phyloP scores from a whole-genome alignment of 2,888 invertebrate species.

The Eurois occulta region DNA sequence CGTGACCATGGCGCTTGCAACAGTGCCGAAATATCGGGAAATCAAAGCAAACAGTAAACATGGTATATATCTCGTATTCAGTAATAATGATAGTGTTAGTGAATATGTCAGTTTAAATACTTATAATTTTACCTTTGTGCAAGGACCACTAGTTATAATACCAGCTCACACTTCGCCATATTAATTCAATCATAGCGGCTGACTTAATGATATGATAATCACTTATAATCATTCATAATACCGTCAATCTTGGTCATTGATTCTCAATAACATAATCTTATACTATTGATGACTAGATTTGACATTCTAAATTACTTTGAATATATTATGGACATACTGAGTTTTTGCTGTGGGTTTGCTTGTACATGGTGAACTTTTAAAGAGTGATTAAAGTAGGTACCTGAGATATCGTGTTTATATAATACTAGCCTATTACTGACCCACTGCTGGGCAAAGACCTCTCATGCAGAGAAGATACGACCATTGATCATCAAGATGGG shows the following conservation, averaged over 20 bases:
- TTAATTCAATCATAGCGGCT: constrained; percentile 48
- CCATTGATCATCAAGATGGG: background rate
- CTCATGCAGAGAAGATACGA: background rate
- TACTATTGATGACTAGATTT: constrained; percentile 45
- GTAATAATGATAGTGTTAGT: no score
- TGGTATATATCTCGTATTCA: no score
- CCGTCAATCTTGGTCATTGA: constrained; percentile 51
- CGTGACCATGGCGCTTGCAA: no score
- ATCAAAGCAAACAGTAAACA: no score
- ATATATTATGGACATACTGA: constrained; percentile 46
- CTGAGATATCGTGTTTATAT: no score
- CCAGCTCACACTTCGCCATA: constrained; percentile 29
- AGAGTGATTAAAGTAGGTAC: background rate
- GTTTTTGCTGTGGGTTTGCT: background rate
- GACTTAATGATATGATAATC: constrained; percentile 62
- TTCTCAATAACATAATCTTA: constrained; percentile 58
- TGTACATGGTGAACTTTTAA: background rate
- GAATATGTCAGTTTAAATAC: no score
- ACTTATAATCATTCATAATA: constrained; percentile 52
- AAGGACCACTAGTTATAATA: constrained; percentile 1
- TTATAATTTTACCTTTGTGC: no score
- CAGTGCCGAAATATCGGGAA: no score
- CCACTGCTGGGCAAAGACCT: background rate
- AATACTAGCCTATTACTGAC: no score
- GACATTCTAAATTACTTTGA: constrained; percentile 55